Evolutionary conservation across 2,113 vertebrate species (phyloP), one percentile per base, ranked within the genome.

Genomic region (Lamprotornis superbus): DNA sequence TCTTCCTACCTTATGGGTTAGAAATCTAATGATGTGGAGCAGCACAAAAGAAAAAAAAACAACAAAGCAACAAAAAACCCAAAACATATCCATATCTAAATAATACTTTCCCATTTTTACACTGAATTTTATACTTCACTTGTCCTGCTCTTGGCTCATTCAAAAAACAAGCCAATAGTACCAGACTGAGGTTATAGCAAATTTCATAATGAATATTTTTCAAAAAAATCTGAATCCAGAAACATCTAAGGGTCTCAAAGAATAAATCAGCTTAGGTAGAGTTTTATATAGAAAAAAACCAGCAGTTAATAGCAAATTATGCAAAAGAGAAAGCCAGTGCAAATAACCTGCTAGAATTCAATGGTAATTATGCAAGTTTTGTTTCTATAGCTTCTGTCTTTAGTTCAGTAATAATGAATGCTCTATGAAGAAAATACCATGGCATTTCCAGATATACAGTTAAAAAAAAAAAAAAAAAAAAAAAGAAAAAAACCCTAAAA

Each of bases 221-320:
- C 12, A 64, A 22, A 24, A 59, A 83, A 35, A 0, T 30, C 17
- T 67, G 47, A 85, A 74, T 78, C 9, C 12, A 59, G 35, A 49
- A 15, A 53, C 9, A 64, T 50, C 3, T 12, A 67, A 82, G 37
- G 2, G 13, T 68, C 35, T 71, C 3, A 16, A 85, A 79, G 52
- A 5, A 4, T 64, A 61, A 77, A 33, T 6, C 17, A 73, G 2
- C 10, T 40, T 70, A 28, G 5, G 5, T 23, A 56, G 6, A n/a
- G 4, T 14, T 82, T 64, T 68, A 21, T 69, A 25, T 37, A 28
- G 71, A 22, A 60, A 44, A 33, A 30, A 30, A 14, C 0, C 0
- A 46, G 4, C 11, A 50, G 2, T 8, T 64, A 27, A 15, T 57
- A 55, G 33, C 4, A 59, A 73, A 27, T 23, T 50, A 50, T 28